Percentiles rank a stretch among this genome's conserved stretches.
Evolutionary conservation across 2,888 invertebrate genomes (phyloP).

Genomic region (Tenodera sinensis): DNA sequence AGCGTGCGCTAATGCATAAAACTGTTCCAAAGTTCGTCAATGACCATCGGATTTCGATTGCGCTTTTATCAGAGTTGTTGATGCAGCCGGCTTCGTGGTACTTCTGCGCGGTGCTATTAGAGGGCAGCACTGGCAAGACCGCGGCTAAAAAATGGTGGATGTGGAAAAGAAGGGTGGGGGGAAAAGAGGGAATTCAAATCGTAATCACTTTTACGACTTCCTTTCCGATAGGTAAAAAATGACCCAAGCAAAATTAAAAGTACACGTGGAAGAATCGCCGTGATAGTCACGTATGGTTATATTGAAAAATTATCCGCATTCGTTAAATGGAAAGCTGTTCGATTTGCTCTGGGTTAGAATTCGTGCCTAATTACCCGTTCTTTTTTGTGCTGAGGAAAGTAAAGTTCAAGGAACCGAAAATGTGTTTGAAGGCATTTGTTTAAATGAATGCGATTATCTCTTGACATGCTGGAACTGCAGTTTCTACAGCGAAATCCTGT

Average conservation of each 20-base stretch:
- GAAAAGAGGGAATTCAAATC: background rate
- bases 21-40: background rate
- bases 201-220: background rate
- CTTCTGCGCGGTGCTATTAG: background rate
- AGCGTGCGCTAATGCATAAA: background rate
- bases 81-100: background rate
- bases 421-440: background rate
- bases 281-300: background rate
- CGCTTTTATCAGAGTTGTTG: background rate
- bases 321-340: background rate
- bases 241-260: background rate
- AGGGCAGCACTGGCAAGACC: background rate
- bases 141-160: background rate
- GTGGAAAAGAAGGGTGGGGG: background rate
- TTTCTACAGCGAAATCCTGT: background rate
- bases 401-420: background rate
- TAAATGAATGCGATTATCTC: background rate
- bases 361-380: background rate
- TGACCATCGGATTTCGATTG: background rate
- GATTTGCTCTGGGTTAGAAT: background rate
- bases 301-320: background rate
- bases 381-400: background rate
- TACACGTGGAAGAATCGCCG: background rate
- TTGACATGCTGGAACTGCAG: background rate
- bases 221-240: background rate